phyloP scores from a whole-genome alignment of 2,888 invertebrate species.

The Platycnemis pennipes region DNA sequence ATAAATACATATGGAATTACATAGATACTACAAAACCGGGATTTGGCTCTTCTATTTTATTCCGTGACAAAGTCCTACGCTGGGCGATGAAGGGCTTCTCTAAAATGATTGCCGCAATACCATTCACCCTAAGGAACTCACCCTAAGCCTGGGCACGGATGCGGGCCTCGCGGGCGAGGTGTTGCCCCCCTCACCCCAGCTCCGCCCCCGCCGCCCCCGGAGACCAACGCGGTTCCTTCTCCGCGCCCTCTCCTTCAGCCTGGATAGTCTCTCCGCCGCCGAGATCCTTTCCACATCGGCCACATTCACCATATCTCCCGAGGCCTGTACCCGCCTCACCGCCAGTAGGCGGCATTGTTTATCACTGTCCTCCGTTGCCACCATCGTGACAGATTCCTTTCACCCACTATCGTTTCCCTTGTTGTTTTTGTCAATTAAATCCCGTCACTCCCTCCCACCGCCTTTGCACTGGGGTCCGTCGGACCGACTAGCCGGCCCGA shows the following conservation, averaged over 20 bases:
- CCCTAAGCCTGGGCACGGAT: constrained; percentile 78
- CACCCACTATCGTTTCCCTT: constrained; percentile 68
- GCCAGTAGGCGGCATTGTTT: constrained; percentile 71
- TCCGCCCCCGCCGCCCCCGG: constrained; percentile 78
- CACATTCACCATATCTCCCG: constrained; percentile 57
- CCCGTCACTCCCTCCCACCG: constrained; percentile 57
- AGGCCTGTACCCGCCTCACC: constrained; percentile 70
- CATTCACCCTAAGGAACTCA: constrained; percentile 75
- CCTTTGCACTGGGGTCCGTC: background rate
- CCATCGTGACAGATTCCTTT: constrained; percentile 52
- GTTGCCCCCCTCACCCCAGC: constrained; percentile 77
- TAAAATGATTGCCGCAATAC: too few relatives aligned
- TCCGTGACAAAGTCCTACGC: too few relatives aligned
- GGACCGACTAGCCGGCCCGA: constrained; percentile 44
- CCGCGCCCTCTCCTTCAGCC: constrained; percentile 73
- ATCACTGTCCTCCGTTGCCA: constrained; percentile 72
- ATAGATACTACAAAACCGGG: too few relatives aligned
- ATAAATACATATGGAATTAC: too few relatives aligned
- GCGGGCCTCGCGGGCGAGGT: constrained; percentile 78
- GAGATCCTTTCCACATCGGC: constrained; percentile 54
- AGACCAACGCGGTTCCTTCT: constrained; percentile 74
- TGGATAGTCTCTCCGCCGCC: constrained; percentile 71
- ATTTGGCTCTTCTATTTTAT: too few relatives aligned
- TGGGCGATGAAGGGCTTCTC: background rate
- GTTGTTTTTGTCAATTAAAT: constrained; percentile 64